Evolutionary conservation across 2,797 vertebrate genomes (phyloP), one percentile per base, ranked within the genome.

Genomic region (Potorous gilbertii): DNA sequence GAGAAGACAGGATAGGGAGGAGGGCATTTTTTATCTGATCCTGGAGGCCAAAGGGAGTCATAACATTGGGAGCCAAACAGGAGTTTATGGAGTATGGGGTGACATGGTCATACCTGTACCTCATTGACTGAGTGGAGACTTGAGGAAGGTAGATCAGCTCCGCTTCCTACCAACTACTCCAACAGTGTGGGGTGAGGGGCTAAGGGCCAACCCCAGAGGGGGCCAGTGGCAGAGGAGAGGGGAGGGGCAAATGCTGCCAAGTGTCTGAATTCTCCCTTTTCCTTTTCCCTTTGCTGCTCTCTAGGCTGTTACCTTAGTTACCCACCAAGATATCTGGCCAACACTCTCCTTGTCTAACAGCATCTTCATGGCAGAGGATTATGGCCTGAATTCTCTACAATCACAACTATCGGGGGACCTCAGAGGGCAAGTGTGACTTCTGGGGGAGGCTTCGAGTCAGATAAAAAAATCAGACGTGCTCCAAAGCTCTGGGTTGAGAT

Each of bases 171-270:
- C 34, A 52, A 52, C 52, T 5, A 5, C 59, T 16, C 31, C 59
- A 14, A 16, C 13, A 8, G 1, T 12, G 8, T 0, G 34, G n/a
- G 55, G 3, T 1, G 18, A 12, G 40, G 2, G 1, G 13, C 40
- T 12, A 57, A n/a, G 27, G 18, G 74, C 16, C 13, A 34, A 2
- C 28, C 18, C 46, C 29, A 27, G 54, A n/a, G 14, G 31, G 24
- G 66, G 55, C 34, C 31, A 28, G n/a, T 0, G 4, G 31, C 54
- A 46, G 13, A 31, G 27, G 5, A 90, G 21, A 46, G 31, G 46
- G 56, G 4, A 52, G 31, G 46, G 11, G 57, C 28, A 59, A 34
- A 62, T 34, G 2, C 31, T 14, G 56, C 59, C 31, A 13, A 16
- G 59, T 34, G 5, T 34, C 59, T 16, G 34, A 66, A 14, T 34